A percentile compares a stretch with the other conserved stretches of the same genome.
phyloP scores from a whole-genome alignment of 1,140 invertebrate species.

The Harpegnathos saltator region DNA sequence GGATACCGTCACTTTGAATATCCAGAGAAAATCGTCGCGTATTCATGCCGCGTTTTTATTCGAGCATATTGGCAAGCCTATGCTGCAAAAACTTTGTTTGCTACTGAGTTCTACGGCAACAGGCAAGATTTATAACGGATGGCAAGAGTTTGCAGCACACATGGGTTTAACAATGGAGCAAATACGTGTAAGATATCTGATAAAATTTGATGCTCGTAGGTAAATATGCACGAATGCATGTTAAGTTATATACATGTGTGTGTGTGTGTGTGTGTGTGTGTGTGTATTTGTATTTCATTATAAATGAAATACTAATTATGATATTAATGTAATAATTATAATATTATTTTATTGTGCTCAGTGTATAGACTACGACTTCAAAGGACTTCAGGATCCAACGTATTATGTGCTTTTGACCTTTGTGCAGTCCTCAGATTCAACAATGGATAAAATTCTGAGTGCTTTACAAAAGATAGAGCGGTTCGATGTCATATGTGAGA shows the following conservation, averaged over 20 bases:
- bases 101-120: slow-evolving; percentile 77
- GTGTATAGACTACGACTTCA: slow-evolving; percentile 81
- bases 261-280: no score
- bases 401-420: slow-evolving; percentile 80
- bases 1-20: slow-evolving; percentile 68
- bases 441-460: slow-evolving; percentile 76
- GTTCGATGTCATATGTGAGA: slow-evolving; percentile 77
- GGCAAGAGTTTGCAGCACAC: slow-evolving; percentile 78
- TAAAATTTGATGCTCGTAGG: neutral
- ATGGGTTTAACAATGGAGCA: slow-evolving; percentile 77
- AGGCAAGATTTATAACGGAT: slow-evolving; percentile 76
- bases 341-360: slow-evolving; percentile 43
- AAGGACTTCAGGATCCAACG: slow-evolving; percentile 79
- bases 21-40: slow-evolving; percentile 61
- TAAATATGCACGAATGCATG: neutral
- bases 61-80: slow-evolving; percentile 71
- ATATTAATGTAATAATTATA: neutral
- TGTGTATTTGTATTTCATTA: neutral
- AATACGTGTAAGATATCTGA: slow-evolving; percentile 73
- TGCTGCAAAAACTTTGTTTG: slow-evolving; percentile 77
- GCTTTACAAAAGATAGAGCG: slow-evolving; percentile 75
- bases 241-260: slow-evolving; percentile 4
- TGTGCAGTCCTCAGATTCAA: slow-evolving; percentile 74
- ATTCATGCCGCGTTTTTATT: slow-evolving; percentile 79
- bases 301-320: neutral